phyloP scores from a whole-genome alignment of 2,888 invertebrate genomes.

The Poecilobothrus nobilitatus region DNA sequence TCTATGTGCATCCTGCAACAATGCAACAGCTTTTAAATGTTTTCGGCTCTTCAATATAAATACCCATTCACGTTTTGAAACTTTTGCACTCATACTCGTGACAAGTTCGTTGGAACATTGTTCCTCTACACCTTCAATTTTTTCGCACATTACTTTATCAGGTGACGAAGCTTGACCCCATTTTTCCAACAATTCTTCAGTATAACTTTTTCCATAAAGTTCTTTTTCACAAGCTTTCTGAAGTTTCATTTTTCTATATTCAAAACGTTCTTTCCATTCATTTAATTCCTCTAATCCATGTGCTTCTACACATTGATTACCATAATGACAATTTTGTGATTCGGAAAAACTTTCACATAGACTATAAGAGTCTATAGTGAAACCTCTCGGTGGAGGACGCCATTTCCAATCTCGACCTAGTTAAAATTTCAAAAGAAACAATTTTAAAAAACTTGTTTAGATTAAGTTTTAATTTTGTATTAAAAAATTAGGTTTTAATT shows the following conservation, averaged over 20 bases:
- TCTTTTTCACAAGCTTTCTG: conserved; percentile 58
- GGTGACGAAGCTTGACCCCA: conserved; percentile 55
- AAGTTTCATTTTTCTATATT: conserved; percentile 55
- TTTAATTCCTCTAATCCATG: conserved; percentile 61
- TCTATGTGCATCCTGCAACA: conserved; percentile 61
- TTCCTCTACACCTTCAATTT: conserved; percentile 52
- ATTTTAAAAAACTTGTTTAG: neutral
- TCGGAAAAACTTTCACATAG: conserved; percentile 54
- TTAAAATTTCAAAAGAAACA: neutral
- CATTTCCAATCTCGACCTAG: conserved; percentile 56
- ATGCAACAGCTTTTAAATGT: conserved; percentile 53
- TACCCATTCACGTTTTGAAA: conserved; percentile 53
- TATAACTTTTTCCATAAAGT: conserved; percentile 52
- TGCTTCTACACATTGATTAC: conserved; percentile 64
- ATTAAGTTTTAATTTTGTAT: neutral
- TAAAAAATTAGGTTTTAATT: neutral
- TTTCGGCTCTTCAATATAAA: conserved; percentile 50
- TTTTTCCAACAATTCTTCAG: conserved; percentile 57
- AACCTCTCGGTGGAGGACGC: conserved; percentile 61
- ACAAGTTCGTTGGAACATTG: conserved; percentile 52
- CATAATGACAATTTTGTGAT: conserved; percentile 55
- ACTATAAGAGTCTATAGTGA: conserved; percentile 55
- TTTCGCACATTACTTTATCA: conserved; percentile 54
- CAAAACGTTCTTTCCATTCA: conserved; percentile 66
- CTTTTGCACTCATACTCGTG: conserved; percentile 54